Evolutionary conservation across 2,888 invertebrate genomes (phyloP).

Genomic region (Thelaira solivaga): DNA sequence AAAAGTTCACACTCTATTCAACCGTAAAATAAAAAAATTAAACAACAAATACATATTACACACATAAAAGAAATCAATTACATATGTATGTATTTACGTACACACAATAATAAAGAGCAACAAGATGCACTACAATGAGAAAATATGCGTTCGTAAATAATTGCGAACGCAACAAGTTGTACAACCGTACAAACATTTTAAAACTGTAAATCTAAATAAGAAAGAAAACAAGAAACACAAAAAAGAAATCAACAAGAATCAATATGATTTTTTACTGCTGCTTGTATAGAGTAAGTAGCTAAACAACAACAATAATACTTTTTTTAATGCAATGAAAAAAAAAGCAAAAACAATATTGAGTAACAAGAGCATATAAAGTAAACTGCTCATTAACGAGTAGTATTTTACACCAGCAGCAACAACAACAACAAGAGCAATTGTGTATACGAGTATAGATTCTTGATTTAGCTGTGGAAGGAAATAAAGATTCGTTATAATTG

Average conservation of each 20-base stretch:
- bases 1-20: background rate
- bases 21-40: background rate
- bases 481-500: conserved; percentile 76
- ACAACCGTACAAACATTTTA: no score
- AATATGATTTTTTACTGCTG: conserved; percentile 10
- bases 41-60: no score
- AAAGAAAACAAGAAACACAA: no score
- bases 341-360: background rate
- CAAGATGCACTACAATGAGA: no score
- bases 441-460: no score
- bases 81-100: no score
- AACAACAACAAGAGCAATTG: conserved; percentile 19
- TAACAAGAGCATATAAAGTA: background rate
- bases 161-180: no score
- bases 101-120: background rate
- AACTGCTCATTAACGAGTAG: background rate
- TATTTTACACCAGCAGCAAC: conserved; percentile 11
- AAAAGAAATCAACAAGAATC: background rate
- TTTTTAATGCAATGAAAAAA: background rate
- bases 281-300: background rate
- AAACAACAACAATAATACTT: background rate
- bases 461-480: conserved; percentile 76
- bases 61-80: background rate
- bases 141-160: no score
- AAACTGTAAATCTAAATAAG: no score